Evolutionary conservation across 2,888 invertebrate genomes (phyloP).

Genomic region (Apoda limacodes): DNA sequence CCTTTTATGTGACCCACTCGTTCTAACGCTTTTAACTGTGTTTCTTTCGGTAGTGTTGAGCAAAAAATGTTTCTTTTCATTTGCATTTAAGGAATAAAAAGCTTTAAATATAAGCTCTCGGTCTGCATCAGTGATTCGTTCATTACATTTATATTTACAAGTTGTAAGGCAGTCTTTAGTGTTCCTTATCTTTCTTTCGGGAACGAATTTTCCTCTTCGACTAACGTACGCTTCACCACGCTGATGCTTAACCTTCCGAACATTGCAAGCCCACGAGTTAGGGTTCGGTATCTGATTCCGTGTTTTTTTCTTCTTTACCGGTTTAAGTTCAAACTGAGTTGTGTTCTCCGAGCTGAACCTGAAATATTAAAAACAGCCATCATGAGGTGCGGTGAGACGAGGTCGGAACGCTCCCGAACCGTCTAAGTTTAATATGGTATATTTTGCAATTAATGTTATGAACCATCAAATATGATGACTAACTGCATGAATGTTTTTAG

Average conservation of each 20-base stretch:
- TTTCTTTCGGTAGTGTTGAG: conserved; percentile 52
- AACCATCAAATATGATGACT: no score
- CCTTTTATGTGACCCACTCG: conserved; percentile 31
- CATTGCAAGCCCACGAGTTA: conserved; percentile 51
- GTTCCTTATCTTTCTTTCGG: conserved; percentile 40
- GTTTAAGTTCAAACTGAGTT: no score
- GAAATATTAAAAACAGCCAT: no score
- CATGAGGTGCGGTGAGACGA: neutral
- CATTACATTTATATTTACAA: conserved; percentile 55
- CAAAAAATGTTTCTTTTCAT: conserved; percentile 57
- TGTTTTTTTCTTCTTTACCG: conserved; percentile 26
- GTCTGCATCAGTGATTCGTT: conserved; percentile 43
- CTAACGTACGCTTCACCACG: conserved; percentile 55
- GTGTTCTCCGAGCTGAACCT: conserved; percentile 30
- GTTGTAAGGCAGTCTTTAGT: conserved; percentile 52
- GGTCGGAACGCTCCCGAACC: no score
- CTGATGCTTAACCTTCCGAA: conserved; percentile 53
- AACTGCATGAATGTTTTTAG: no score
- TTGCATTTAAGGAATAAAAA: conserved; percentile 49
- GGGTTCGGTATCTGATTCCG: conserved; percentile 43
- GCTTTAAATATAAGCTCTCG: conserved; percentile 54
- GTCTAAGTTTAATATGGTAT: no score
- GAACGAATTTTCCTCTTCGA: conserved; percentile 50
- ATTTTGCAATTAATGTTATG: no score
- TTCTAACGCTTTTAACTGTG: conserved; percentile 32